Evolutionary conservation across 2,888 invertebrate genomes (phyloP).

Genomic region (Mycalesis mineus): DNA sequence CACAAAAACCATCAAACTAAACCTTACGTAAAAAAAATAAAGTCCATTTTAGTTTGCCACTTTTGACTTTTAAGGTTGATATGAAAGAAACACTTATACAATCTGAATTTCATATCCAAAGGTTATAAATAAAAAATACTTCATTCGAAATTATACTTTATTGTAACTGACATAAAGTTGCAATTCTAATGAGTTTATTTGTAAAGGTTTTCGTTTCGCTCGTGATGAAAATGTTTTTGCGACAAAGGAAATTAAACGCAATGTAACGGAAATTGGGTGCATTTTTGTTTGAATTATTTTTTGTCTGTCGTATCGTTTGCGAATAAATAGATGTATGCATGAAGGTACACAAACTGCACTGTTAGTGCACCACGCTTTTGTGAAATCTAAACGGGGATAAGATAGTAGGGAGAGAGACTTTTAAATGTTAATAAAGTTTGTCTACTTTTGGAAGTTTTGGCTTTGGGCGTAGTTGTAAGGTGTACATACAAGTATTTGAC

Average conservation of each 20-base stretch:
- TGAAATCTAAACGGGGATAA: constrained; percentile 55
- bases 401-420: constrained; percentile 43
- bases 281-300: constrained; percentile 40
- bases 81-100: constrained; percentile 37
- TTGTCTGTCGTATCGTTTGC: constrained; percentile 43
- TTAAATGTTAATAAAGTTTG: not conserved
- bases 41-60: constrained; percentile 21
- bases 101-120: constrained; percentile 54
- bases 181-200: constrained; percentile 31
- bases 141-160: constrained; percentile 36
- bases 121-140: constrained; percentile 29
- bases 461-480: not conserved
- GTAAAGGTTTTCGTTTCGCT: constrained; percentile 31
- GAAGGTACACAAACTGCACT: constrained; percentile 64
- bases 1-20: constrained; percentile 29
- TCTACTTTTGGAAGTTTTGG: too few relatives aligned
- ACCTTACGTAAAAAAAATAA: constrained; percentile 29
- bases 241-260: constrained; percentile 43
- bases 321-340: constrained; percentile 59
- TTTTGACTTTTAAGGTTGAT: constrained; percentile 35
- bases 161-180: constrained; percentile 21
- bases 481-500: too few relatives aligned
- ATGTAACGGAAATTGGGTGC: constrained; percentile 41
- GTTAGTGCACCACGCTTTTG: constrained; percentile 70
- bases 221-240: constrained; percentile 41